Evolutionary conservation across 2,888 invertebrate genomes (phyloP).

Genomic region (Arrhopalites spinosus): DNA sequence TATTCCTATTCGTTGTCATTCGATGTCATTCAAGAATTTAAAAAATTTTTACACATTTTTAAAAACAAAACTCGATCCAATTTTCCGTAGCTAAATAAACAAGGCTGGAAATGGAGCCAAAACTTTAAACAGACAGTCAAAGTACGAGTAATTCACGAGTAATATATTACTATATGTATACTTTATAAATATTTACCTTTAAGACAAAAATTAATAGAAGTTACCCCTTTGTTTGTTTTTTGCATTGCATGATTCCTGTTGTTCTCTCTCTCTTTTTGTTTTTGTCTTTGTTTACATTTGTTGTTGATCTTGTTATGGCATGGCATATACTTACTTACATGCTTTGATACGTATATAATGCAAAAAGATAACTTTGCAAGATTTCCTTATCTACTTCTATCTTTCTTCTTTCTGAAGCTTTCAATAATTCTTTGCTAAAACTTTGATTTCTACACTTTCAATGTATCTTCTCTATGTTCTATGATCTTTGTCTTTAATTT

Average conservation of each 20-base stretch:
- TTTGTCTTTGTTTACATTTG: neutral
- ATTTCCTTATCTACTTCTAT: neutral
- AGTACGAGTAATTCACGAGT: slow-evolving; percentile 65
- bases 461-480: neutral
- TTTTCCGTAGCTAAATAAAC: slow-evolving; percentile 51
- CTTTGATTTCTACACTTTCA: too few species aligned
- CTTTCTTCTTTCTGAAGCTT: neutral
- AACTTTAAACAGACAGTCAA: slow-evolving; percentile 86
- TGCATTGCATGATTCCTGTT: neutral
- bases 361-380: neutral
- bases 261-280: slow-evolving; percentile 1
- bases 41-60: neutral
- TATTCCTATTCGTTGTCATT: neutral
- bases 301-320: neutral
- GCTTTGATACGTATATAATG: neutral
- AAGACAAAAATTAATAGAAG: slow-evolving; percentile 4
- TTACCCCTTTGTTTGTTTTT: neutral
- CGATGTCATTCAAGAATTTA: neutral
- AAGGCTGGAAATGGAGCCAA: slow-evolving; percentile 93
- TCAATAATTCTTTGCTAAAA: neutral
- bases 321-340: neutral
- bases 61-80: neutral
- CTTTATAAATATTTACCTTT: slow-evolving; percentile 8
- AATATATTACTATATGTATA: slow-evolving; percentile 32
- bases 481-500: neutral